Evolutionary conservation across 2,888 invertebrate species (phyloP), one percentile per base, ranked within the genome.

Genomic region (Tenthredo scrophulariae): DNA sequence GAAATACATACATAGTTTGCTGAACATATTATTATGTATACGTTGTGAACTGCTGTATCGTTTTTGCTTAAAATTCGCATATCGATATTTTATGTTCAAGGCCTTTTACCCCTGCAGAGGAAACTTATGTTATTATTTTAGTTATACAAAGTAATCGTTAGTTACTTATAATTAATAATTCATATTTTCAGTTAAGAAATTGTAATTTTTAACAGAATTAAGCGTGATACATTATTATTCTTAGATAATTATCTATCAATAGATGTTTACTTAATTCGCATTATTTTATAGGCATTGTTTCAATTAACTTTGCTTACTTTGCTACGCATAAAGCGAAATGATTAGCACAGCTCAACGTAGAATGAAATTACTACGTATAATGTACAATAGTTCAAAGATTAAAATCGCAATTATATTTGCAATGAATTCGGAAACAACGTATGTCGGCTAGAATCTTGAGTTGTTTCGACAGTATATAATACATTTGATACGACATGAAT

Each of bases 221-320:
- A 75, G 43, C 6, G 75, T 46, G 75, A 75, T 86, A 85, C 84
- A 82, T 85, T 84, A 82, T 85, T 84, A 86, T 86, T 85, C 79
- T 84, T 75, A 67, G 62, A 46, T n/a, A 65, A 86, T 79, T 77
- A 22, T 85, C 54, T 83, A 86, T 87, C n/a, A 85, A 85, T 86
- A 72, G 86, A 83, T 54, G 77, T 67, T 74, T 72, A 84, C 65
- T 82, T 85, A 86, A 86, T 84, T 75, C 15, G 54, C 22, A 15
- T 75, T 75, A 75, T 82, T 82, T 67, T n/a, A 13, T 40, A 82
- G 22, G 54, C 62, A 82, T 82, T 82, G 62, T 62, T 67, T 65
- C 37, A 22, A 62, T 50, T 82, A 50, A 74, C 29, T 70, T 70
- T 70, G 70, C 70, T 70, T 70, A 29, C 2, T n/a, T 26, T 62